Percentiles rank a stretch among this genome's conserved stretches.
Evolutionary conservation across 2,888 invertebrate genomes (phyloP).

Genomic region (Sceliomorpha sp.): DNA sequence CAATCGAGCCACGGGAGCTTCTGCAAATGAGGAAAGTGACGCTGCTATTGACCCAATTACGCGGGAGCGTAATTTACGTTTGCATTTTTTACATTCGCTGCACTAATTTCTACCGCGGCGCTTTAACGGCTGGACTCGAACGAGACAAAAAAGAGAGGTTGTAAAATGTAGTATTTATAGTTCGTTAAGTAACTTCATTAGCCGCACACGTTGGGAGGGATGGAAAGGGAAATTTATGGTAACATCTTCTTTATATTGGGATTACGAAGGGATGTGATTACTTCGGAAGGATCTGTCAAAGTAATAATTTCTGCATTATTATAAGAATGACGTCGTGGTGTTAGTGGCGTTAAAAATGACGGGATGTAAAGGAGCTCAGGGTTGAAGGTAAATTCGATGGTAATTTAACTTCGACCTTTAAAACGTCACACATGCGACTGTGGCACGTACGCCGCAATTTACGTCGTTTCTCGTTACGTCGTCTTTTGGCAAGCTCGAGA

Average conservation of each 20-base stretch:
- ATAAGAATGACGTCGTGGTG: too few relatives aligned
- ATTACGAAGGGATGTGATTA: too few relatives aligned
- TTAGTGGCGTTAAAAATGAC: too few relatives aligned
- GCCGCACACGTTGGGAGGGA: too few relatives aligned
- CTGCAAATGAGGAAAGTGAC: slow-evolving; percentile 54
- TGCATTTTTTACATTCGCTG: slow-evolving; percentile 44
- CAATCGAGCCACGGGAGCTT: slow-evolving; percentile 14
- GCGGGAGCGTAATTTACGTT: slow-evolving; percentile 27
- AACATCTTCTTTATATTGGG: too few relatives aligned
- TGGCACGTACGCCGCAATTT: slow-evolving; percentile 37
- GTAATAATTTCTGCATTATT: too few relatives aligned
- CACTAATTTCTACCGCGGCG: slow-evolving; percentile 34
- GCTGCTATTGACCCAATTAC: slow-evolving; percentile 54
- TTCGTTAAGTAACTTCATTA: too few relatives aligned
- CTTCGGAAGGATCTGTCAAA: too few relatives aligned
- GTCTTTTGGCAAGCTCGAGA: slow-evolving; percentile 31
- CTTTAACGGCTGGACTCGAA: slow-evolving; percentile 32
- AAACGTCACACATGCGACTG: slow-evolving; percentile 12
- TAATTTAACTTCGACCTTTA: slow-evolving; percentile 29
- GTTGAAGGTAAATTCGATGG: slow-evolving; percentile 25
- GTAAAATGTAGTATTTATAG: too few relatives aligned
- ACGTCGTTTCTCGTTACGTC: slow-evolving; percentile 50
- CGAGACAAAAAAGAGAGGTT: slow-evolving; percentile 5
- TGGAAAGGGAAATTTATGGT: too few relatives aligned
- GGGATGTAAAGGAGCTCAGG: slow-evolving; percentile 2